These are phyloP conservation scores for Argyresthia goedartella DNA, from an alignment of 2,888 invertebrate species.

Conservation along the genomic window DNA sequence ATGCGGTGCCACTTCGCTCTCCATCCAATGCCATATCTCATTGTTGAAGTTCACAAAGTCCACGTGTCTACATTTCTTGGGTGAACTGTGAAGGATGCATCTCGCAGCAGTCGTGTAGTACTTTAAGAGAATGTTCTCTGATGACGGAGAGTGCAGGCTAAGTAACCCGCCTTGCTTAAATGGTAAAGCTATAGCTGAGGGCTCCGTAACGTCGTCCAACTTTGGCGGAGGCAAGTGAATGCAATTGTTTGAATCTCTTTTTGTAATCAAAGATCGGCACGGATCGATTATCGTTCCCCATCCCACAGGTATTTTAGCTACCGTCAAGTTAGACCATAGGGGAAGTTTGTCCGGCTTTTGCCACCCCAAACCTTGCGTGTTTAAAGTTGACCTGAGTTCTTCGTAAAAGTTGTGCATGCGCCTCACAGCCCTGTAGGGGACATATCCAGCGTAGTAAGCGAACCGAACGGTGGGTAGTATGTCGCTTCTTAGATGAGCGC, in stretches of 20 bases:
- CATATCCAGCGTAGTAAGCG: slow-evolving; percentile 55
- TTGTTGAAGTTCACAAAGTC: slow-evolving; percentile 56
- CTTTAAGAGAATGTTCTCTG: slow-evolving; percentile 44
- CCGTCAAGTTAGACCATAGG: slow-evolving; percentile 43
- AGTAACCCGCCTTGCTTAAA: slow-evolving; percentile 42
- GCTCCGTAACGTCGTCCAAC: slow-evolving; percentile 34
- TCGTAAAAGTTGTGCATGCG: slow-evolving; percentile 40
- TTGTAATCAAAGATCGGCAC: slow-evolving; percentile 35
- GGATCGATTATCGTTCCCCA: slow-evolving; percentile 35
- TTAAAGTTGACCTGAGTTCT: slow-evolving; percentile 32
- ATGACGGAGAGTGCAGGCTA: slow-evolving; percentile 33
- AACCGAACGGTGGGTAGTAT: slow-evolving; percentile 48
- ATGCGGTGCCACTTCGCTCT: slow-evolving; percentile 49
- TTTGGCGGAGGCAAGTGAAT: slow-evolving; percentile 46
- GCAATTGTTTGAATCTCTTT: slow-evolving; percentile 43
- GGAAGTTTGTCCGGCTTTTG: slow-evolving; percentile 28
- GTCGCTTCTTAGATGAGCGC: slow-evolving; percentile 44
- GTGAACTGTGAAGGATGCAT: slow-evolving; percentile 46
- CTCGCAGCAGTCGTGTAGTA: slow-evolving; percentile 51
- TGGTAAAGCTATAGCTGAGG: slow-evolving; percentile 45
- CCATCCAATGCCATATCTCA: slow-evolving; percentile 61
- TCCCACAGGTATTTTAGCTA: slow-evolving; percentile 43
- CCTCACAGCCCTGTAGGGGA: slow-evolving; percentile 38
- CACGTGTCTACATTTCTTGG: slow-evolving; percentile 39
- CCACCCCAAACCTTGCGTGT: slow-evolving; percentile 56